Evolutionary conservation across 92 coral and sea anemone genomes (phyloP), one percentile per base, ranked within the genome.

Genomic region (Muricea muricata): DNA sequence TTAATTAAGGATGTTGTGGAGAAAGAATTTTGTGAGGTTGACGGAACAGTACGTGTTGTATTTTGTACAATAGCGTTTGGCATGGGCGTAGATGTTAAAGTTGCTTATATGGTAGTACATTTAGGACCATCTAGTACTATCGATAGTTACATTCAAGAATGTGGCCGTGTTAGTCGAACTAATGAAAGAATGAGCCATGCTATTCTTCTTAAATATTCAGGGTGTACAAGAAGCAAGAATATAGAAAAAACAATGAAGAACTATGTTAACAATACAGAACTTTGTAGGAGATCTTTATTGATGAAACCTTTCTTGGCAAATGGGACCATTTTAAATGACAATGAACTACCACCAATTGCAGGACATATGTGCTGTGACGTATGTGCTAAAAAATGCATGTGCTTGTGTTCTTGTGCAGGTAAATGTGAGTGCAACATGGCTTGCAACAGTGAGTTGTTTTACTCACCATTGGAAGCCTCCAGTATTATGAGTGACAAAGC

Each of bases 1-100:
- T 85, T 78, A 15, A 89, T 91, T 17, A 91, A 88, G 41, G 81
- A 37, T 10, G 79, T 73, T 18, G 67, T 87, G 6, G 93, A 90
- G 41, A 78, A 35, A 12, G 86, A 87, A 29, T 77, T 90, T 71
- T 87, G 93, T 47, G 87, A 90, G 81, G 39, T 65, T 75, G 74
- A 78, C 88, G 91, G 94, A 0, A 58, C 42, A 42, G 91, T 87
- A 1, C 47, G 90, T 13, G 85, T 91, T 9, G 12, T 88, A 1
- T 83, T 90, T 28, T 87, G 91, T 28, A 12, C 93, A 0, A 83
- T 90, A 13, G 93, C 93, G 0, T 90, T 90, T 87, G 93, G 91
- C 1, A 90, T 90, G 93, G 91, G 91, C 0, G 78, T 90, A 0
- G 69, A 87, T 50, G 89, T 87, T 3, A 91, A 55, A 57, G 56